Evolutionary conservation across 2,797 vertebrate species (phyloP).

Genomic region (Cossypha niveicapilla): DNA sequence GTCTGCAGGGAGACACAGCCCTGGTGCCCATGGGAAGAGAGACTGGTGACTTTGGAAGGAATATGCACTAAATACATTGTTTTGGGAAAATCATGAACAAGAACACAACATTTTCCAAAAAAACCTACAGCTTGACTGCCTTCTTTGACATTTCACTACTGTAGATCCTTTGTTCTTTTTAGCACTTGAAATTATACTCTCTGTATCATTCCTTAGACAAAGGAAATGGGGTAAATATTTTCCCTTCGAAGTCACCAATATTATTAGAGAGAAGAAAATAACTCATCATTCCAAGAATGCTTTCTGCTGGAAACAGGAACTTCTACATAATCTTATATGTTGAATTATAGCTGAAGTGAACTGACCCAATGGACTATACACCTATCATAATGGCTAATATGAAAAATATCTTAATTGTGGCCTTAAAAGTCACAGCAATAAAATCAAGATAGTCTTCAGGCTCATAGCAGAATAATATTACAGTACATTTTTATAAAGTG

Average conservation of each 20-base stretch:
- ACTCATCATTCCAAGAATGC: not conserved
- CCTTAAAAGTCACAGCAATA: slow-evolving; percentile 24
- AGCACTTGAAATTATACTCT: not conserved
- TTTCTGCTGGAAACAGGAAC: not conserved
- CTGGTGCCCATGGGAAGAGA: not conserved
- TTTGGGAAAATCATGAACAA: not conserved
- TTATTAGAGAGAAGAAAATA: not conserved
- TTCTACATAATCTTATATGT: not conserved
- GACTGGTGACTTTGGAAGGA: not conserved
- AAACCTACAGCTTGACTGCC: not conserved
- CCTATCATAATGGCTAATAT: not conserved
- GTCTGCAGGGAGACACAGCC: not conserved
- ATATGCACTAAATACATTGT: not conserved
- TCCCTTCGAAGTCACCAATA: not conserved
- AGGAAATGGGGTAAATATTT: not conserved
- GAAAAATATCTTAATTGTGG: not conserved
- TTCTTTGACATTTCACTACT: not conserved
- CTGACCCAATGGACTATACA: not conserved
- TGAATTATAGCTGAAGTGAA: not conserved
- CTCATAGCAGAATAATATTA: slow-evolving; percentile 22
- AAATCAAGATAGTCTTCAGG: slow-evolving; percentile 15
- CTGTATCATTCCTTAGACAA: not conserved
- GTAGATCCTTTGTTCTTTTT: not conserved
- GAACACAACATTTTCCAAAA: not conserved
- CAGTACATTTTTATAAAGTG: slow-evolving; percentile 54